Percentiles rank a stretch among this genome's conserved stretches.
phyloP scores from a whole-genome alignment of 2,797 vertebrate genomes.

The Trachops cirrhosus region DNA sequence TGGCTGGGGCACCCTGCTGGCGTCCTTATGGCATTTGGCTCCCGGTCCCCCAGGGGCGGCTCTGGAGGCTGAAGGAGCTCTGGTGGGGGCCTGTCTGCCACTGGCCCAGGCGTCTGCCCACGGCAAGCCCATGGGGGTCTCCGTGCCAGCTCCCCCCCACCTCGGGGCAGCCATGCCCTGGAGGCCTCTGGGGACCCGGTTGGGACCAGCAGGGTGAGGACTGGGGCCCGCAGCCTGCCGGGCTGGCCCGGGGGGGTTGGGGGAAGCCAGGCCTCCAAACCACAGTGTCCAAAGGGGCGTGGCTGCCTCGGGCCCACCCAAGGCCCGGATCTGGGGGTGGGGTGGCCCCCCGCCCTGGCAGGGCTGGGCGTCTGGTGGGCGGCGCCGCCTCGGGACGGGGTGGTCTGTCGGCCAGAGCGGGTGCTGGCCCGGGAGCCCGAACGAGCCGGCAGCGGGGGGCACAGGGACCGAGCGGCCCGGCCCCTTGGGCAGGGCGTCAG shows the following conservation, averaged over 20 bases:
- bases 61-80: not conserved
- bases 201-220: not conserved
- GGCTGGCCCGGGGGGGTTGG: not conserved
- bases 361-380: not conserved
- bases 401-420: not conserved
- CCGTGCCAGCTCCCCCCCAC: fast-evolving
- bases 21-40: too few relatives aligned
- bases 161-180: not conserved
- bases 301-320: constrained; percentile 41
- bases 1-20: not conserved
- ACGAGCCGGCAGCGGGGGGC: constrained; percentile 70
- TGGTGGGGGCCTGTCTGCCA: fast-evolving
- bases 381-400: not conserved
- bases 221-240: not conserved
- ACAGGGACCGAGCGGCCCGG: constrained; percentile 77
- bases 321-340: constrained; percentile 13
- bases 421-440: not conserved
- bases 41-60: fast-evolving
- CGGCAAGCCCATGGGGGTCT: fast-evolving
- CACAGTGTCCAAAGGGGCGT: constrained; percentile 52
- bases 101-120: fast-evolving
- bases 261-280: constrained; percentile 35
- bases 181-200: not conserved
- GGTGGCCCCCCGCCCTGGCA: constrained; percentile 40
- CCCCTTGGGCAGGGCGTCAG: constrained; percentile 74